A percentile compares a stretch with the other conserved stretches of the same genome.
Conservation (phyloP, 2,113 vertebrate species). For the Lasiurus cinereus region DNA sequence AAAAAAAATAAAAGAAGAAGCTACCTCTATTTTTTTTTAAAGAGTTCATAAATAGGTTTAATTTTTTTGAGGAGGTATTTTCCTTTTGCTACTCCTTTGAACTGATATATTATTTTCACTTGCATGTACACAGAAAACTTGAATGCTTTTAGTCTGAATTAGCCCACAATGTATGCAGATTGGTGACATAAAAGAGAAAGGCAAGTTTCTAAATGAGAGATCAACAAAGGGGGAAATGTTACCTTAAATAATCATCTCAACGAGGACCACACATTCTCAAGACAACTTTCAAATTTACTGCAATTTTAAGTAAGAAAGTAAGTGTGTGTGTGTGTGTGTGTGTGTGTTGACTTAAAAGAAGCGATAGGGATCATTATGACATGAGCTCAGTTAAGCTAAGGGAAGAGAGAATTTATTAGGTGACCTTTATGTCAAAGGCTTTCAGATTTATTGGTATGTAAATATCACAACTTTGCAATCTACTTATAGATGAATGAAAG, state of each 20-base stretch:
- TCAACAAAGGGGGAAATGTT: not conserved
- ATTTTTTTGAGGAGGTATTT: not conserved
- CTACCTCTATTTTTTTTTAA: no score
- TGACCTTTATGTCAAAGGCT: not conserved
- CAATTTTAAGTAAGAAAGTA: not conserved
- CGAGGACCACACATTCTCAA: not conserved
- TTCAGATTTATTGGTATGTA: not conserved
- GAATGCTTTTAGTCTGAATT: conserved; percentile 3
- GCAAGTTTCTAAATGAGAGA: not conserved
- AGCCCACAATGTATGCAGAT: not conserved
- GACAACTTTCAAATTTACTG: conserved; percentile 2
- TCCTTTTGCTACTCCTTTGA: conserved; percentile 8
- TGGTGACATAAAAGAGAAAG: not conserved
- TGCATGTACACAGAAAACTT: not conserved
- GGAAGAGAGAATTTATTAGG: not conserved
- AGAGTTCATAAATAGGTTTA: not conserved
- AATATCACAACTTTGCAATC: not conserved
- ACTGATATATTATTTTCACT: conserved; percentile 12
- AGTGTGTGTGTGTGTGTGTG: not conserved
- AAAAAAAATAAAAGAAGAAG: not conserved
- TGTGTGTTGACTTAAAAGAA: not conserved
- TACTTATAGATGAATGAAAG: not conserved
- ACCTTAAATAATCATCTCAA: not conserved
- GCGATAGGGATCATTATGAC: not conserved
- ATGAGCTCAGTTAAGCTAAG: conserved; percentile 18